phyloP scores from a whole-genome alignment of 2,113 vertebrate species.

The Ranitomeya imitator region DNA sequence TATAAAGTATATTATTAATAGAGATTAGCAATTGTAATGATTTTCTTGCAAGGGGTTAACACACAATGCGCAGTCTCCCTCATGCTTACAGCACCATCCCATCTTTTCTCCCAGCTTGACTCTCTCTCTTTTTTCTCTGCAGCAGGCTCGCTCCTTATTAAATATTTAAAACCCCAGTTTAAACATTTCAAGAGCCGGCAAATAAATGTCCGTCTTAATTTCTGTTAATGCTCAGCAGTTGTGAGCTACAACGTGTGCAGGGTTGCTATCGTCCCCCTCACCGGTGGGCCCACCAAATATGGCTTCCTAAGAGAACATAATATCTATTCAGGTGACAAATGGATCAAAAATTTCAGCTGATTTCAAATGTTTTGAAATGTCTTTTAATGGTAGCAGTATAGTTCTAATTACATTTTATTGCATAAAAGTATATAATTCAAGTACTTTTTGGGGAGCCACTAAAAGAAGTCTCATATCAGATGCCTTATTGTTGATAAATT shows the following conservation, averaged over 20 bases:
- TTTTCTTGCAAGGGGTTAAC: constrained; percentile 43
- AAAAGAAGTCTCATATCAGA: neutral
- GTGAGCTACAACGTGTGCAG: constrained; percentile 49
- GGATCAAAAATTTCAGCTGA: neutral
- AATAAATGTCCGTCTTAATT: constrained; percentile 57
- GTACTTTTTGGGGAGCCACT: neutral
- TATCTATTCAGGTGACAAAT: neutral
- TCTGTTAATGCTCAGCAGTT: constrained; percentile 56
- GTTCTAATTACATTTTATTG: neutral
- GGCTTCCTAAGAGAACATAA: neutral
- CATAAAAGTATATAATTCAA: neutral
- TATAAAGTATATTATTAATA: neutral
- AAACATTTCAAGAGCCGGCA: constrained; percentile 57
- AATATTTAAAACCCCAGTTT: constrained; percentile 56
- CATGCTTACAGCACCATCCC: neutral
- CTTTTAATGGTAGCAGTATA: neutral
- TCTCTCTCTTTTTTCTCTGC: constrained; percentile 44
- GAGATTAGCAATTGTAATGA: neutral
- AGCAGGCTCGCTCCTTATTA: constrained; percentile 52
- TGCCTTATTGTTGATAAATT: no score
- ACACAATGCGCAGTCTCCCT: constrained; percentile 11
- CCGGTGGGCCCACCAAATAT: neutral
- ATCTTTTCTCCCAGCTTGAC: constrained; percentile 17
- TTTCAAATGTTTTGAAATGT: neutral
- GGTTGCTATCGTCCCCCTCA: neutral